phyloP scores from a whole-genome alignment of 2,888 invertebrate genomes.

The Nomada ferruginata region DNA sequence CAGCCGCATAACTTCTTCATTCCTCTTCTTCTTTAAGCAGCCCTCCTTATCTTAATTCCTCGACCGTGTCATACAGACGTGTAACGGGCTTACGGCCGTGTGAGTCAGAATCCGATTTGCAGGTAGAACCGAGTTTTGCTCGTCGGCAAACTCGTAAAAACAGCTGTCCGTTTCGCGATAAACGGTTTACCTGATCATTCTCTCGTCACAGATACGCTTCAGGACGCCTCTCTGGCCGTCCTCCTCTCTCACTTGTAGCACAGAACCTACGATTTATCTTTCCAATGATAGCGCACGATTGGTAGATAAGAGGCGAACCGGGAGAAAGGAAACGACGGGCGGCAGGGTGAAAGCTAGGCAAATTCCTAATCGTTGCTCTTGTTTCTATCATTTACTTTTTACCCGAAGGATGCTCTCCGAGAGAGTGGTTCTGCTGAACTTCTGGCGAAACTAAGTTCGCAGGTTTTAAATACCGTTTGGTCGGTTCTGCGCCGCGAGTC shows the following conservation, averaged over 20 bases:
- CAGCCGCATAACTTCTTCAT: background rate
- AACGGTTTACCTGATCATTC: conserved; percentile 33
- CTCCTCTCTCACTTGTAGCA: conserved; percentile 30
- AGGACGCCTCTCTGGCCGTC: background rate
- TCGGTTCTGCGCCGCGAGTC: background rate
- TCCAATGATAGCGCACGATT: conserved; percentile 32
- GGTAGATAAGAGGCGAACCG: conserved; percentile 43
- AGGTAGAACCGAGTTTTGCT: background rate
- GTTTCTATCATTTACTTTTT: conserved; percentile 41
- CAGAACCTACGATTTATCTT: conserved; percentile 19
- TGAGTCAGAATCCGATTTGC: conserved; percentile 34
- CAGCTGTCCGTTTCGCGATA: conserved; percentile 21
- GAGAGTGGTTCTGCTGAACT: background rate
- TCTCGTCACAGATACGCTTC: conserved; percentile 5
- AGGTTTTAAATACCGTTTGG: background rate
- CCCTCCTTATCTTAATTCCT: conserved; percentile 23
- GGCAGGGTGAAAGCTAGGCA: conserved; percentile 62
- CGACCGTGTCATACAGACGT: background rate
- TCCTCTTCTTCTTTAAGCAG: background rate
- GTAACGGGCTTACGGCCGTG: background rate
- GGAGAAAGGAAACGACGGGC: conserved; percentile 56
- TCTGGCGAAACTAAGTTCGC: background rate
- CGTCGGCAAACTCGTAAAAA: background rate
- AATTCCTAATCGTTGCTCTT: conserved; percentile 41
- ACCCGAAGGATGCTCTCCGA: conserved; percentile 15